Conservation (phyloP, 2,888 invertebrate species). For the Macrosiphum euphorbiae region DNA sequence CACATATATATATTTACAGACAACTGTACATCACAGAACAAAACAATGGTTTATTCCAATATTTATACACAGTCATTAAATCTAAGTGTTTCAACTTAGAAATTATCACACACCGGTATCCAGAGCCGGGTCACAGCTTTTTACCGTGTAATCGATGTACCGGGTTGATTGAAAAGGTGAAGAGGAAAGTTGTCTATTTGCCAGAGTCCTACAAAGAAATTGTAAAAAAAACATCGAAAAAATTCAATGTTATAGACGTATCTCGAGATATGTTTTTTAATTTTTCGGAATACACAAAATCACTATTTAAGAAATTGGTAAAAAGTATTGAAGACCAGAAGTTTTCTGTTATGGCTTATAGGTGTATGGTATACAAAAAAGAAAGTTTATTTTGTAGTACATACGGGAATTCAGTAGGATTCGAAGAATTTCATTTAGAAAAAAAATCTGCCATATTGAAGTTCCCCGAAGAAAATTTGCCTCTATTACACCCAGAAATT, state of each 20-base stretch:
- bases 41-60: too few relatives aligned
- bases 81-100: too few relatives aligned
- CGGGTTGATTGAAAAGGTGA: background rate
- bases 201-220: background rate
- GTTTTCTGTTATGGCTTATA: slow-evolving; percentile 29
- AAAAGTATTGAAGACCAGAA: background rate
- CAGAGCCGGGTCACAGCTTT: too few relatives aligned
- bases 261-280: slow-evolving; percentile 5
- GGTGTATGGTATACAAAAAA: slow-evolving; percentile 12
- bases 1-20: too few relatives aligned
- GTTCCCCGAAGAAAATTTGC: background rate
- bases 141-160: background rate
- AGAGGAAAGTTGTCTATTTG: slow-evolving; percentile 22
- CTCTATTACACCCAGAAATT: background rate
- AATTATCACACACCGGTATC: too few relatives aligned
- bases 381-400: slow-evolving; percentile 9
- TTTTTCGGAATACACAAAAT: background rate
- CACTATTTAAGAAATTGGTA: slow-evolving; percentile 5
- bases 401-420: background rate
- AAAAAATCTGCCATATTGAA: slow-evolving; percentile 25
- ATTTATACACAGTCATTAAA: too few relatives aligned
- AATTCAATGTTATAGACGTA: slow-evolving; percentile 13
- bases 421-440: background rate
- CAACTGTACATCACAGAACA: too few relatives aligned
- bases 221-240: slow-evolving; percentile 22